Evolutionary conservation across 2,888 invertebrate genomes (phyloP).

Genomic region (Dusona sp.): DNA sequence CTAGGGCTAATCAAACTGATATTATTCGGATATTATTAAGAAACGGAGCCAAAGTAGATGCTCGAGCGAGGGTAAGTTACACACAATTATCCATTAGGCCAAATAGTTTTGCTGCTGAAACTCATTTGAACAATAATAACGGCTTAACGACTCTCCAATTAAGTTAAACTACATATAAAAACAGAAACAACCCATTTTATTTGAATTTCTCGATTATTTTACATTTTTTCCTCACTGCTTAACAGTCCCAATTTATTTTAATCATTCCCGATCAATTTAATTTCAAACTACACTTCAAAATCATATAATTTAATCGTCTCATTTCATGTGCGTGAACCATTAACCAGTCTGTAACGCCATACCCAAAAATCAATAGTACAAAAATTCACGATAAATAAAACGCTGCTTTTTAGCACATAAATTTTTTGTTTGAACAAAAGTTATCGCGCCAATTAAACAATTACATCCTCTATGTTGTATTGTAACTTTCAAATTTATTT

Average conservation of each 20-base stretch:
- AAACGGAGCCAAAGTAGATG: conserved; percentile 95
- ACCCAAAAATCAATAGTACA: neutral
- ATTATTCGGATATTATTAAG: conserved; percentile 97
- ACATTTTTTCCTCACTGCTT: neutral
- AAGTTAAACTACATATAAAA: neutral
- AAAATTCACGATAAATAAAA: conserved; percentile 15
- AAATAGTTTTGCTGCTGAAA: neutral
- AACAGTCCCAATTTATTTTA: neutral
- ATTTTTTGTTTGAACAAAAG: neutral
- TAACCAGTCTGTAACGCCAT: conserved; percentile 74
- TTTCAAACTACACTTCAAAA: neutral
- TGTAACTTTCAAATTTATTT: neutral
- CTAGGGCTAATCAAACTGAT: conserved; percentile 98
- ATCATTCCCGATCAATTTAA: neutral
- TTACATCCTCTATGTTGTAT: neutral
- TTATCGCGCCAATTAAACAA: neutral
- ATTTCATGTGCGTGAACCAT: conserved; percentile 72
- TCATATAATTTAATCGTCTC: neutral
- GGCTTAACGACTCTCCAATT: neutral
- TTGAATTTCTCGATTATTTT: neutral
- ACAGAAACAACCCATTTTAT: neutral
- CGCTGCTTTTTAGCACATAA: neutral
- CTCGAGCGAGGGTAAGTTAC: conserved; percentile 87
- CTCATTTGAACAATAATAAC: neutral
- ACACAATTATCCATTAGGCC: neutral